Percentiles rank a stretch among this genome's conserved stretches.
Conservation (phyloP, 2,113 vertebrate genomes). For the Mesoclemmys tuberculata region DNA sequence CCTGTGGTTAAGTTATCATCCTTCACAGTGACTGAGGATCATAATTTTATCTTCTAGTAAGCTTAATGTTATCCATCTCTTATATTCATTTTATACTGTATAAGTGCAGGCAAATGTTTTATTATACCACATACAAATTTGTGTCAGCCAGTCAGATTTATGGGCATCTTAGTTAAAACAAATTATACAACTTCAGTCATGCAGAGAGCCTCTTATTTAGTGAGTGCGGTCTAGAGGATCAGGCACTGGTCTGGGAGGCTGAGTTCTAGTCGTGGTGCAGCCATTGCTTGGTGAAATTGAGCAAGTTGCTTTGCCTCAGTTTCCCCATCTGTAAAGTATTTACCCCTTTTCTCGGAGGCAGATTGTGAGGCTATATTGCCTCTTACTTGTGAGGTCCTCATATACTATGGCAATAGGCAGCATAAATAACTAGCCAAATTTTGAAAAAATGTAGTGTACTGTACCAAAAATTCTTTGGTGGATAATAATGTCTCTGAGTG, state of each 20-base stretch:
- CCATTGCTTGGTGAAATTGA: background rate
- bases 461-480: background rate
- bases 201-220: background rate
- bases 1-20: constrained; percentile 73
- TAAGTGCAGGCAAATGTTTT: constrained; percentile 48
- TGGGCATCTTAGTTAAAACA: constrained; percentile 22
- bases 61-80: constrained; percentile 51
- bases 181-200: background rate
- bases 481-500: background rate
- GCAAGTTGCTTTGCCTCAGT: background rate
- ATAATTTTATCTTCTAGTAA: constrained; percentile 70
- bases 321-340: background rate
- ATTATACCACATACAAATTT: constrained; percentile 46
- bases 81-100: constrained; percentile 51
- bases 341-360: background rate
- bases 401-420: background rate
- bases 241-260: background rate
- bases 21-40: constrained; percentile 68
- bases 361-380: background rate
- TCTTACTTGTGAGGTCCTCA: background rate
- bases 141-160: constrained; percentile 55
- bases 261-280: background rate
- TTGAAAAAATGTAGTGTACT: background rate
- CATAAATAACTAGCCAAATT: background rate
- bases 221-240: background rate